Percentiles rank a stretch among this genome's conserved stretches.
Evolutionary conservation across 2,113 vertebrate genomes (phyloP).

Genomic region (Dicaeum eximium): DNA sequence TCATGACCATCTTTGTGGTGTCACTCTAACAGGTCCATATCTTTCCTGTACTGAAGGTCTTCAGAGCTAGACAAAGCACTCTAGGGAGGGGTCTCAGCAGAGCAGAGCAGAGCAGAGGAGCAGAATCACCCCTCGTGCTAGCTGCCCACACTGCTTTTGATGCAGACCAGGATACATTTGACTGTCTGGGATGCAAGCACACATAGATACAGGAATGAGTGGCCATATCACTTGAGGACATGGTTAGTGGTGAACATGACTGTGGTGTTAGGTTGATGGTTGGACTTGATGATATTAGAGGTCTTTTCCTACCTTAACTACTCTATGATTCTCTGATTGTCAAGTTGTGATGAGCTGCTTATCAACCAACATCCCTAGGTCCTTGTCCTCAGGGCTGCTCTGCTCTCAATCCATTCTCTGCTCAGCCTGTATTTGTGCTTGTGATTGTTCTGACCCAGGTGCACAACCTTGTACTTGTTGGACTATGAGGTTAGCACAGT

Average conservation of each 20-base stretch:
- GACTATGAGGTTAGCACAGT: not conserved
- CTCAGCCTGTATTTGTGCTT: not conserved
- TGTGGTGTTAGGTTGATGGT: not conserved
- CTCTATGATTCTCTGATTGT: not conserved
- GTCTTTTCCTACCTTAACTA: not conserved
- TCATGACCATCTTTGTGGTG: not conserved
- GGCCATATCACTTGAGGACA: not conserved
- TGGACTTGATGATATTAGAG: not conserved
- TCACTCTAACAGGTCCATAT: not conserved
- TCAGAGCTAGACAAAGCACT: not conserved
- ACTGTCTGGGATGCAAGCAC: not conserved
- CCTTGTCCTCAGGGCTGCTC: not conserved
- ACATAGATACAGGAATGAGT: fast-evolving
- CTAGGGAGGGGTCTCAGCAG: not conserved
- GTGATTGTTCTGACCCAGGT: not conserved
- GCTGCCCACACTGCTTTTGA: not conserved
- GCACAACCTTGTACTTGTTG: not conserved
- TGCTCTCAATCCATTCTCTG: not conserved
- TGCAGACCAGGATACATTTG: not conserved
- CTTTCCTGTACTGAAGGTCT: not conserved
- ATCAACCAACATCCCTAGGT: not conserved
- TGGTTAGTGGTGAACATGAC: not conserved
- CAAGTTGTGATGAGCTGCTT: not conserved
- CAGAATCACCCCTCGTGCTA: not conserved
- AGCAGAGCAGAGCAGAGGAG: not conserved